Evolutionary conservation across 2,888 invertebrate species (phyloP).

Genomic region (Cephus runcator): DNA sequence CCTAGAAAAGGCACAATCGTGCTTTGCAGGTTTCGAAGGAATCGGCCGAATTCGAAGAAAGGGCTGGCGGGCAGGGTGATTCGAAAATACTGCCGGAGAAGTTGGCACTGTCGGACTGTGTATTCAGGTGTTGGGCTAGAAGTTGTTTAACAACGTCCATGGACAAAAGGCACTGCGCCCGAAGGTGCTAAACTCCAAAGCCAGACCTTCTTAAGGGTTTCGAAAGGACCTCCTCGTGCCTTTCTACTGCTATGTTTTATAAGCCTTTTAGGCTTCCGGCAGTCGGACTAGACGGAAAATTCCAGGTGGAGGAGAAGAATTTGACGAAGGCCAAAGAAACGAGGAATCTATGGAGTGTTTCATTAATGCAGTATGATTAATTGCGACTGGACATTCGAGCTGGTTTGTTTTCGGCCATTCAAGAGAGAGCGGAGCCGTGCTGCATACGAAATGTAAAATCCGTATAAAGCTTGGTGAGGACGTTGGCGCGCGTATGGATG

Average conservation of each 20-base stretch:
- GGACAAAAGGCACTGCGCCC: slow-evolving; percentile 28
- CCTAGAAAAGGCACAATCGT: neutral
- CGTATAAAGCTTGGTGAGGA: neutral
- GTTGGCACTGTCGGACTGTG: neutral
- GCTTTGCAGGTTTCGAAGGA: neutral
- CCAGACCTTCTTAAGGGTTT: slow-evolving; percentile 32
- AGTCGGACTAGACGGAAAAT: neutral
- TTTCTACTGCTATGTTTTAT: neutral
- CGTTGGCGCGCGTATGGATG: neutral
- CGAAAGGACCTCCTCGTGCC: slow-evolving; percentile 10
- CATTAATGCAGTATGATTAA: neutral
- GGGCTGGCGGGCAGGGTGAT: neutral
- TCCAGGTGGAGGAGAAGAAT: neutral
- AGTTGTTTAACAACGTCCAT: neutral
- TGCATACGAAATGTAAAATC: neutral
- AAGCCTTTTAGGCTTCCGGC: neutral
- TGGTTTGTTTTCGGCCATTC: neutral
- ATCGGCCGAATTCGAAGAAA: neutral
- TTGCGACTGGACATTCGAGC: neutral
- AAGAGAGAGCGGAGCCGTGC: neutral
- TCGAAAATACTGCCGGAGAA: neutral
- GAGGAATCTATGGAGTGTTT: neutral
- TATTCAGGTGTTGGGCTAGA: neutral
- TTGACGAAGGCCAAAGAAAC: neutral
- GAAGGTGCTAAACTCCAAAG: slow-evolving; percentile 35